Evolutionary conservation across 2,888 invertebrate species (phyloP), one percentile per base, ranked within the genome.

Genomic region (Chirona hameri): DNA sequence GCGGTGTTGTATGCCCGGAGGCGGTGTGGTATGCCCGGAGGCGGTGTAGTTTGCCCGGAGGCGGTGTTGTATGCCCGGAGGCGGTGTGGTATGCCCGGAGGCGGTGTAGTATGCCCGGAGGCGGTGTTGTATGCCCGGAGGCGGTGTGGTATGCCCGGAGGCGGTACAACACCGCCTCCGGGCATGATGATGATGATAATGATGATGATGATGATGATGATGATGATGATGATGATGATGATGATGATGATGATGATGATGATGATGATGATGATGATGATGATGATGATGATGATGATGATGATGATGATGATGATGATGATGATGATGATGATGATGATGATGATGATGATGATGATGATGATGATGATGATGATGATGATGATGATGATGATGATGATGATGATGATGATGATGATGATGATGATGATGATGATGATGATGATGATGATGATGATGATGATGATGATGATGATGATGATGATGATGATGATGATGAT

Each of bases 191-290:
- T 65, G 65, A n/a, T 65, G 65, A 65, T 65, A n/a, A n/a, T 65
- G 65, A 65, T 65, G 65, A n/a, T 65, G 65, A 65, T 65, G 65
- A n/a, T 65, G n/a, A n/a, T 65, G 65, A n/a, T 65, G 65, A n/a
- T 18, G 18, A 65, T 18, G 65, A 21, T 18, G 65, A 21, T 18
- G 21, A 21, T 18, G 65, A n/a, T 65, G 65, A 65, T 65, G 65
- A n/a, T 65, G 65, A 65, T 65, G 65, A n/a, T 65, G 65, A 65
- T 65, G 65, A n/a, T 65, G 65, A 65, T 65, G 65, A n/a, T 65
- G 65, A 65, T 65, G 65, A n/a, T 65, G 65, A 65, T 65, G 65
- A n/a, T 65, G 65, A 65, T 65, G 65, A n/a, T 65, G 65, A 65
- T 65, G 65, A n/a, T 65, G 65, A 65, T 65, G 65, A n/a, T 65